Evolutionary conservation across 2,888 invertebrate species (phyloP).

Genomic region (Meloe dianella): DNA sequence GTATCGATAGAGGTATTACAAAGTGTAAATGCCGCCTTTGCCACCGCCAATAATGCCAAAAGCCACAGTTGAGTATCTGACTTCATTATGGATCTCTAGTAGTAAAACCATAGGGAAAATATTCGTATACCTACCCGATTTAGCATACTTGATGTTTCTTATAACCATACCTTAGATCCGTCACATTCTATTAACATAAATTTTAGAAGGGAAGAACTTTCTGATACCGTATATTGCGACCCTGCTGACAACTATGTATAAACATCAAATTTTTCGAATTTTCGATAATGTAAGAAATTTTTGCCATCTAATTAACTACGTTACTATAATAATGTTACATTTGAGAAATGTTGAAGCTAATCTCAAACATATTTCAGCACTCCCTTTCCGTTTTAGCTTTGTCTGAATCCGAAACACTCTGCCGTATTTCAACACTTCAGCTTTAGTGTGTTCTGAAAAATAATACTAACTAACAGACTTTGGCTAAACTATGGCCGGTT

Average conservation of each 20-base stretch:
- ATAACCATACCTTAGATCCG: constrained; percentile 37
- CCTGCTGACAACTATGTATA: background rate
- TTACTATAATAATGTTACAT: background rate
- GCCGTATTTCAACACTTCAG: background rate
- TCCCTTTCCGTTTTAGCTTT: background rate
- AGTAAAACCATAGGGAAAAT: constrained; percentile 35
- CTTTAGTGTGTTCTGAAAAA: background rate
- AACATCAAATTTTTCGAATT: background rate
- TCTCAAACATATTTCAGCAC: background rate
- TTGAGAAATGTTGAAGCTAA: background rate
- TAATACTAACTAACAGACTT: constrained; percentile 15
- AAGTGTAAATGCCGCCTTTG: background rate
- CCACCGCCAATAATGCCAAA: constrained; percentile 1
- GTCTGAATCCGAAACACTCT: background rate
- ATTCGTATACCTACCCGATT: constrained; percentile 42
- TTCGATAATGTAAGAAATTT: no score
- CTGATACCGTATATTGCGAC: background rate
- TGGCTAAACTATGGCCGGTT: constrained; percentile 21
- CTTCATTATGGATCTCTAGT: constrained; percentile 26
- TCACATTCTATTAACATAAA: constrained; percentile 44
- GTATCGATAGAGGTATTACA: background rate
- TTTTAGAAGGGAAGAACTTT: constrained; percentile 26
- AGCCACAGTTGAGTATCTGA: constrained; percentile 11
- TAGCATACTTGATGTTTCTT: constrained; percentile 41
- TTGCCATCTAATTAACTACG: background rate